These are phyloP conservation scores for Nomada ruficornis DNA, from an alignment of 2,888 invertebrate genomes.

Conservation along the genomic window DNA sequence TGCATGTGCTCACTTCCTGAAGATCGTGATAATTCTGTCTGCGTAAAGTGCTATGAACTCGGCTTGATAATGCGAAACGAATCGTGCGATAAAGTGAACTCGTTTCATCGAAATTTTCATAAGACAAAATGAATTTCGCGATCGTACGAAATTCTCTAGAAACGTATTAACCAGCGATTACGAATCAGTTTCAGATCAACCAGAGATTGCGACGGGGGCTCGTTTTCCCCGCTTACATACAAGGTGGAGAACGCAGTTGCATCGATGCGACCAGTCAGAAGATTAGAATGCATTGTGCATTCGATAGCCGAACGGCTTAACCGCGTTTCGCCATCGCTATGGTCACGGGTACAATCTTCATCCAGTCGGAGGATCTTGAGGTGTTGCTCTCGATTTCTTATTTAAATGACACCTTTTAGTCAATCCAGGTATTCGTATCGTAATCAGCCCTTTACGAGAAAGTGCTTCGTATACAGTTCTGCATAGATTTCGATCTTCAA, in stretches of 20 bases:
- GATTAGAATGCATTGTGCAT: constrained; percentile 59
- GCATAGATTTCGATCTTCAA: background rate
- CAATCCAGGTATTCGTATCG: background rate
- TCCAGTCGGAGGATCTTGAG: background rate
- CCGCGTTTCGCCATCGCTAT: background rate
- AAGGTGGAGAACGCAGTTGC: constrained; percentile 30
- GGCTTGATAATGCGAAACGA: constrained; percentile 38
- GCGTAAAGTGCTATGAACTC: constrained; percentile 48
- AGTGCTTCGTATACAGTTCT: background rate
- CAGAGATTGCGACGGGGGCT: constrained; percentile 35
- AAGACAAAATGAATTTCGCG: background rate
- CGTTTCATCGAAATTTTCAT: background rate
- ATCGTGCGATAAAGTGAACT: constrained; percentile 12
- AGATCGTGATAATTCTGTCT: constrained; percentile 61
- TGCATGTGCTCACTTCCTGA: constrained; percentile 64
- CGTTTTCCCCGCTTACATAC: constrained; percentile 40
- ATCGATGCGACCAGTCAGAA: constrained; percentile 36
- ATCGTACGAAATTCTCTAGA: constrained; percentile 16
- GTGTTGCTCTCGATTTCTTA: constrained; percentile 35
- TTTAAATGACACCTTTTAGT: background rate
- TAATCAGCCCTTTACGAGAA: background rate
- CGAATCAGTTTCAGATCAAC: constrained; percentile 54
- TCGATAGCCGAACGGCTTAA: constrained; percentile 38
- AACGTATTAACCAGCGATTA: constrained; percentile 51
- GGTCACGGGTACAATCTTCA: background rate